A percentile compares a stretch with the other conserved stretches of the same genome.
Conservation (phyloP, 1,140 invertebrate species). For the Halictus rubicundus region DNA sequence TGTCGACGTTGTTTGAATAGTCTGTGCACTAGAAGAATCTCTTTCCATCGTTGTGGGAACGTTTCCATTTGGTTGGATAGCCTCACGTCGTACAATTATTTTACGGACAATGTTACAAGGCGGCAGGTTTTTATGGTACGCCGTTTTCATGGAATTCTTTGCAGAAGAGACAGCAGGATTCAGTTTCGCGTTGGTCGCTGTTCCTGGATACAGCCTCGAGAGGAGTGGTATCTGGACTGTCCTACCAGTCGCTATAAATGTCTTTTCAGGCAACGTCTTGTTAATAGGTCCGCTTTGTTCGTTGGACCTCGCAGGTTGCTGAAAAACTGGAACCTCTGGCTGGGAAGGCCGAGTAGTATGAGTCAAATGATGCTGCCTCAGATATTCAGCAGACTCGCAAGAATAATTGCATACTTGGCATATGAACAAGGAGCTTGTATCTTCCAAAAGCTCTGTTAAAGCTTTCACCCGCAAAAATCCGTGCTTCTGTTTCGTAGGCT, state of each 20-base stretch:
- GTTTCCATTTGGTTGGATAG: too few relatives aligned
- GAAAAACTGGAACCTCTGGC: too few relatives aligned
- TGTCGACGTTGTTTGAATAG: rapidly evolving
- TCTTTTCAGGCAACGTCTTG: too few relatives aligned
- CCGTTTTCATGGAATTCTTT: neutral
- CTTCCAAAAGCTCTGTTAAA: slow-evolving; percentile 50
- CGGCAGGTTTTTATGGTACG: slow-evolving; percentile 39
- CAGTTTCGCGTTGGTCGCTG: neutral
- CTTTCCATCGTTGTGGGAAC: too few relatives aligned
- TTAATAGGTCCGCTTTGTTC: too few relatives aligned
- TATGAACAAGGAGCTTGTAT: neutral
- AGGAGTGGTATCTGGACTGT: too few relatives aligned
- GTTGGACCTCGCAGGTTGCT: neutral
- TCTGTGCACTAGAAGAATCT: neutral
- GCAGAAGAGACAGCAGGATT: too few relatives aligned
- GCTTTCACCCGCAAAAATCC: slow-evolving; percentile 61
- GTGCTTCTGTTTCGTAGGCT: neutral
- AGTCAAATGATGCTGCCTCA: slow-evolving; percentile 8
- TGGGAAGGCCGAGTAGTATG: neutral
- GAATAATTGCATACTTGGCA: slow-evolving; percentile 7
- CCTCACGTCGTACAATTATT: neutral
- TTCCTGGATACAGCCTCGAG: too few relatives aligned
- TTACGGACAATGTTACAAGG: neutral
- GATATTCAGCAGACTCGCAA: slow-evolving; percentile 15
- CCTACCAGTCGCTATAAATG: too few relatives aligned